phyloP scores from a whole-genome alignment of 2,888 invertebrate genomes.

The Ferrisia virgata region DNA sequence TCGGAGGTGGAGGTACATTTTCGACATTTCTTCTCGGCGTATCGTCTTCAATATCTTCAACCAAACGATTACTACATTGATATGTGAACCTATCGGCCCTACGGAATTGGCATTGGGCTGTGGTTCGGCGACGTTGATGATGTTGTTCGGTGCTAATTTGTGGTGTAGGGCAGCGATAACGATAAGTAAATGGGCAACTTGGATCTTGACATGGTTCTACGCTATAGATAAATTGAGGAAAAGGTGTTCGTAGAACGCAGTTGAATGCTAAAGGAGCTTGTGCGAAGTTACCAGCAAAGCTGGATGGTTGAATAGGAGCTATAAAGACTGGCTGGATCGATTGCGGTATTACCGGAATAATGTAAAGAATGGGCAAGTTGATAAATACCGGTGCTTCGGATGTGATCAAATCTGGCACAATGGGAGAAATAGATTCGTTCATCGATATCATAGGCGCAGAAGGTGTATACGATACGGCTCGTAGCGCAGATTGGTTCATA shows the following conservation, averaged over 20 bases:
- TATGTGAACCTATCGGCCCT: background rate
- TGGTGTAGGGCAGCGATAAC: background rate
- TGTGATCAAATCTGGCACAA: background rate
- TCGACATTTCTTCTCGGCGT: background rate
- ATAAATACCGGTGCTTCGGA: background rate
- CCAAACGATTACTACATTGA: background rate
- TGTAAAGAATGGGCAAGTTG: background rate
- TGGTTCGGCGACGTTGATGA: background rate
- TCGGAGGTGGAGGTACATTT: background rate
- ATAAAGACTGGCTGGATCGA: background rate
- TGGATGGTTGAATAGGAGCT: background rate
- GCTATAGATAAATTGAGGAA: background rate
- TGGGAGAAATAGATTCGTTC: background rate
- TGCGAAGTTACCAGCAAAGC: background rate
- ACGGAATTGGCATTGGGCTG: background rate
- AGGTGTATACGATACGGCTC: background rate
- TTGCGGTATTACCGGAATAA: background rate
- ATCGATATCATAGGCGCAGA: background rate
- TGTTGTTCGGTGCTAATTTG: background rate
- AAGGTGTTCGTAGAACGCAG: background rate
- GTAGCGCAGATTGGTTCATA: background rate
- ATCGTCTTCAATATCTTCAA: background rate
- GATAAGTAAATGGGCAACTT: background rate
- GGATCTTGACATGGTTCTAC: background rate
- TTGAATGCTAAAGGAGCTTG: background rate